Percentiles rank a stretch among this genome's conserved stretches.
These are phyloP conservation scores for Drosophila pegasa DNA, from an alignment of 2,888 invertebrate species.

Conservation along the genomic window DNA sequence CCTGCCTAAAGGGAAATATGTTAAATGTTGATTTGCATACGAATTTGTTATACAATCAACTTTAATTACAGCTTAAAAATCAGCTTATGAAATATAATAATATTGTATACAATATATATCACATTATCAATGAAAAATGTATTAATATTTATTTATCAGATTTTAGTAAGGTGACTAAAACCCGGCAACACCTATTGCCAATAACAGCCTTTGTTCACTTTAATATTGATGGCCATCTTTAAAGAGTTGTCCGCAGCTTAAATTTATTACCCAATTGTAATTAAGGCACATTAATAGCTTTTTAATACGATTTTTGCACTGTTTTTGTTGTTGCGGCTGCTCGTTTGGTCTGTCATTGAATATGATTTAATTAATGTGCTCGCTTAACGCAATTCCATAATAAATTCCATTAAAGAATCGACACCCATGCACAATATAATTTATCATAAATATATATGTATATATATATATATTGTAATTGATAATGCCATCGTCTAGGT, in stretches of 20 bases:
- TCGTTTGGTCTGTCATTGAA: conserved; percentile 41
- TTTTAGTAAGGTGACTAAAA: no score
- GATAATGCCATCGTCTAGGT: conserved; percentile 71
- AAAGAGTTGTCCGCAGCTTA: conserved; percentile 7
- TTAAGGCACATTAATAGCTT: conserved; percentile 53
- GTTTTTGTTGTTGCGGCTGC: not conserved
- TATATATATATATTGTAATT: conserved; percentile 66
- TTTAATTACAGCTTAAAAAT: no score
- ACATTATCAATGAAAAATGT: no score
- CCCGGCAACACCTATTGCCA: no score
- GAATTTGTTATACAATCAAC: no score
- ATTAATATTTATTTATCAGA: no score
- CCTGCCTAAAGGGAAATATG: not conserved
- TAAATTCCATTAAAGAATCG: conserved; percentile 65
- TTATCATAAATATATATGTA: conserved; percentile 65
- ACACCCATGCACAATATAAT: conserved; percentile 55
- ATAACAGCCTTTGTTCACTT: no score
- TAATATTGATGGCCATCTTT: not conserved
- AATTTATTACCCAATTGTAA: conserved; percentile 30
- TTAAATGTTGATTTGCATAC: no score
- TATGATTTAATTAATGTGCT: conserved; percentile 62
- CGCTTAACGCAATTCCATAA: conserved; percentile 69
- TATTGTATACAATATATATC: no score
- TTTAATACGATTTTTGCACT: conserved; percentile 34
- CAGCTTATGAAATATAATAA: no score